phyloP scores from a whole-genome alignment of 2,888 invertebrate genomes.

The Rutpela maculata region DNA sequence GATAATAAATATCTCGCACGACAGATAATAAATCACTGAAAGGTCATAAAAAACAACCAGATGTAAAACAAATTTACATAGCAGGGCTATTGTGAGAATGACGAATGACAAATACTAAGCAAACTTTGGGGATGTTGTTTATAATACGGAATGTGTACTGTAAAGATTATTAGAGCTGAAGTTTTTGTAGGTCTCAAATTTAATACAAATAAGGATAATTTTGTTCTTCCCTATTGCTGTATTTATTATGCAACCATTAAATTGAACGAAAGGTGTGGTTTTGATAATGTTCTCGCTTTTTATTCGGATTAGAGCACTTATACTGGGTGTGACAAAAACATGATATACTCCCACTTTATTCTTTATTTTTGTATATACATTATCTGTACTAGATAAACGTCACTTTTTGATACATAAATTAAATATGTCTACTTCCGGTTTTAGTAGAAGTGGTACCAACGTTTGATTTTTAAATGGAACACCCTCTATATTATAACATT shows the following conservation, averaged over 20 bases:
- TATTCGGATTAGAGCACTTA: too few species aligned
- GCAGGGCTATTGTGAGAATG: conserved; percentile 25
- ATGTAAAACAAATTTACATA: conserved; percentile 41
- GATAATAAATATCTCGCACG: conserved; percentile 20
- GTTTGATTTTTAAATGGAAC: too few species aligned
- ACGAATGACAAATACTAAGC: conserved; percentile 36
- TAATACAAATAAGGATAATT: background rate
- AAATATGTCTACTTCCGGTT: too few species aligned
- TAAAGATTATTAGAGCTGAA: conserved; percentile 24
- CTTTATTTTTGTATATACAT: too few species aligned
- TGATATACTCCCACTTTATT: too few species aligned
- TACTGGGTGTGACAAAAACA: too few species aligned
- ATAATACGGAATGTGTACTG: conserved; percentile 28
- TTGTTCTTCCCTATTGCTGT: background rate
- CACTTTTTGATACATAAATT: too few species aligned
- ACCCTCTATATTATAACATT: too few species aligned
- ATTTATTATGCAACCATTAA: background rate
- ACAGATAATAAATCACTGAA: conserved; percentile 33
- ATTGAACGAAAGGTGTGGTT: too few species aligned
- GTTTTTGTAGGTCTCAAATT: background rate
- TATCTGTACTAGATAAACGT: too few species aligned
- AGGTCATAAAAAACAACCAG: conserved; percentile 33
- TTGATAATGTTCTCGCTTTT: too few species aligned
- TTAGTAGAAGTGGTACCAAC: too few species aligned
- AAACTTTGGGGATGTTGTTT: conserved; percentile 33